These are phyloP conservation scores for Creontiades dilutus DNA, from an alignment of 2,888 invertebrate genomes.

Conservation along the genomic window DNA sequence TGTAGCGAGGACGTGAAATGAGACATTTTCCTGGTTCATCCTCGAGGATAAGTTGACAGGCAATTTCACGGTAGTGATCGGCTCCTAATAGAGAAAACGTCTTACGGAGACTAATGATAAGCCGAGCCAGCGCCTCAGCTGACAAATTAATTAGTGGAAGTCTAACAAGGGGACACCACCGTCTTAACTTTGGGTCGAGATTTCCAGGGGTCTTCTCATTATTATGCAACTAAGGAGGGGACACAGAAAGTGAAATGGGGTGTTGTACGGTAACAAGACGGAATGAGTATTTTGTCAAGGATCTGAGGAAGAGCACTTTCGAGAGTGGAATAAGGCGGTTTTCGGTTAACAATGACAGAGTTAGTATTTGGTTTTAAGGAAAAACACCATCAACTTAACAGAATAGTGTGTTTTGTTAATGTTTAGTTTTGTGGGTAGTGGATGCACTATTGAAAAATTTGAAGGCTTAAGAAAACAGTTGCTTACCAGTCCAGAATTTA, in stretches of 20 bases:
- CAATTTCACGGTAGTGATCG: constrained; percentile 54
- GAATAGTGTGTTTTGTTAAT: no score
- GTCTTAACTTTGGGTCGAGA: constrained; percentile 15
- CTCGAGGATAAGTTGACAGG: constrained; percentile 13
- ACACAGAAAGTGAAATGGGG: neutral
- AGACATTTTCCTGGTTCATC: neutral
- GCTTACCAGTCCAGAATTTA: no score
- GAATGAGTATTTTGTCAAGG: neutral
- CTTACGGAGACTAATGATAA: constrained; percentile 53
- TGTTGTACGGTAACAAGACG: neutral
- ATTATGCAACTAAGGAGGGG: neutral
- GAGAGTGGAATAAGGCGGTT: no score
- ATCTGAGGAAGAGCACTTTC: no score
- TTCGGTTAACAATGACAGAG: no score
- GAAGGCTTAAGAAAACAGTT: no score
- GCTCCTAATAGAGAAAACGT: constrained; percentile 49
- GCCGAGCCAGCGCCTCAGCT: constrained; percentile 37
- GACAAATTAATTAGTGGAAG: constrained; percentile 50
- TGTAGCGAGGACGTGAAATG: neutral
- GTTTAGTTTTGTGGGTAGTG: no score
- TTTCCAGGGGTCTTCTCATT: constrained; percentile 27
- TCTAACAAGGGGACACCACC: constrained; percentile 36
- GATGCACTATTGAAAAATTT: no score
- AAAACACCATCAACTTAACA: no score
- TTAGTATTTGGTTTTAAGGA: no score